Base-by-base conservation (phyloP, 2,888 invertebrate genomes). In the Xylophagus ater region DNA sequence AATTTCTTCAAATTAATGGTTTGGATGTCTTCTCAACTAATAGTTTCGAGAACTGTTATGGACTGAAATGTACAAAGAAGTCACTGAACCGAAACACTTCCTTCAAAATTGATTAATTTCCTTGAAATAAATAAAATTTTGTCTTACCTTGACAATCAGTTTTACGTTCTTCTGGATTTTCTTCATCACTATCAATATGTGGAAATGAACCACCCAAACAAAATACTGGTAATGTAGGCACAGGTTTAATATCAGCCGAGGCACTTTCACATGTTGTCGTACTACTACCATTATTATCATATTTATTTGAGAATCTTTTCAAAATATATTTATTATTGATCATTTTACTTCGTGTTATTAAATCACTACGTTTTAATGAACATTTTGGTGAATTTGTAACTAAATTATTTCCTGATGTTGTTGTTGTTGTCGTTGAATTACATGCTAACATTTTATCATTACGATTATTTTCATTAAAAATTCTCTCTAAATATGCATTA, bases 131-230 rank as follows among this genome's bases (percentile, higher is more conserved):
- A n/a, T n/a, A n/a, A n/a, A n/a, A n/a, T n/a, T n/a, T n/a, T n/a
- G n/a, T n/a, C 46, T 47, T 47, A 47, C 49, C 45, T 40, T 34
- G 31, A 33, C 38, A 35, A 25, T 47, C 44, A 43, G 53, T 48
- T 18, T 53, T 55, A 57, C 65, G 65, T 58, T 69, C 56, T 56
- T 67, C 56, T 58, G 67, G 71, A 49, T 72, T 73, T 56, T 79
- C 79, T 51, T 78, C 78, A 53, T 79, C 79, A 57, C 78, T 78
- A 61, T 80, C 79, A 51, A 79, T 79, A 59, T 79, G 79, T 44
- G 79, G 79, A 62, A 79, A 78, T 30, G 73, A 70, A 20, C 74
- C 74, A 37, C 74, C 78, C 51, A 76, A 66, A 57, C 77, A 78
- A 58, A 77, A 78, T 60, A 74, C 72, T 46, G 73, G 63, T 52